These are phyloP conservation scores for Felis catus DNA, from an alignment of 2,113 vertebrate species.

Conservation along the genomic window F.catus_Fca126_mat1.0 CM031420.1:45688501-45689000, in stretches of 20 bases:
- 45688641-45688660: neutral
- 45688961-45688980: neutral
- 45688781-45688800: neutral
- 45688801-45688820: neutral
- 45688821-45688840: neutral
- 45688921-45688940: neutral
- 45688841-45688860: neutral
- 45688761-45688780: neutral
- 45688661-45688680: neutral
- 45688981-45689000: slow-evolving; percentile 44
- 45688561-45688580: slow-evolving; percentile 18
- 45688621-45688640: slow-evolving; percentile 18
- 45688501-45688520: neutral
- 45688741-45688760: neutral
- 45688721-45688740: neutral
- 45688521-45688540: neutral
- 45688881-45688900: neutral
- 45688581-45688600: neutral
- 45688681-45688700: neutral
- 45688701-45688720: neutral
- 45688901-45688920: slow-evolving; percentile 15
- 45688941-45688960: slow-evolving; percentile 24
- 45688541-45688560: neutral
- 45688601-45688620: neutral
- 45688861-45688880: neutral